Percentiles rank a stretch among this genome's conserved stretches.
Conservation (phyloP, 2,113 vertebrate species). For the Indicator indicator region DNA sequence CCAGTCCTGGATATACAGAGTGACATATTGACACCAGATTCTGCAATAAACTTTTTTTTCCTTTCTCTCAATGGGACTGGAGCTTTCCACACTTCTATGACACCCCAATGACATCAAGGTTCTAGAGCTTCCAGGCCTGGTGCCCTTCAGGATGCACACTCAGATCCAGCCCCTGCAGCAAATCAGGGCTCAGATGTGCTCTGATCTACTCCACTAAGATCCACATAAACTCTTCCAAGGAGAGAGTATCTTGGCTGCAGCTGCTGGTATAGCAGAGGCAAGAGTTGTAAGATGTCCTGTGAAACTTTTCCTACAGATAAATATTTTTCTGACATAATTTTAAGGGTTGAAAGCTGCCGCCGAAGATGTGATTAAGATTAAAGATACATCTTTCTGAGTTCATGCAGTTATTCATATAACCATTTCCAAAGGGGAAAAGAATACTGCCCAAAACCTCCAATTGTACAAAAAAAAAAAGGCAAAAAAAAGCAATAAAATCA, state of each 20-base stretch:
- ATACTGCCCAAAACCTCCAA: neutral
- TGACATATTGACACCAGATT: neutral
- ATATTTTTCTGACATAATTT: neutral
- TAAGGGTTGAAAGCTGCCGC: neutral
- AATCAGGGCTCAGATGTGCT: neutral
- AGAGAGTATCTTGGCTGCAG: neutral
- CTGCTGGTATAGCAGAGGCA: neutral
- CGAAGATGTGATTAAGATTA: neutral
- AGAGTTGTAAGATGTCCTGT: neutral
- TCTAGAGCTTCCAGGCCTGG: neutral
- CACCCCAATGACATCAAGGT: neutral
- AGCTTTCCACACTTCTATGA: neutral
- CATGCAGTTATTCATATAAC: neutral
- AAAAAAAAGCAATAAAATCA: neutral
- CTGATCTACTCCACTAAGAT: neutral
- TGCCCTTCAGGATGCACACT: fast-evolving
- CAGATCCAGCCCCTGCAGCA: neutral
- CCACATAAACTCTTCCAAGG: neutral
- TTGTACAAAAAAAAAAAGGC: neutral
- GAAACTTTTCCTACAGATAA: neutral
- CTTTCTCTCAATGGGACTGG: neutral
- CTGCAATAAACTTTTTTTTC: neutral
- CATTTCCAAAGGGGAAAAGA: neutral
- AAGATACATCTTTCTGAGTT: neutral
- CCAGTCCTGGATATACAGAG: neutral